These are phyloP conservation scores for Larimichthys polyactis DNA, from an alignment of 2,113 vertebrate genomes.

Conservation along the genomic window DNA sequence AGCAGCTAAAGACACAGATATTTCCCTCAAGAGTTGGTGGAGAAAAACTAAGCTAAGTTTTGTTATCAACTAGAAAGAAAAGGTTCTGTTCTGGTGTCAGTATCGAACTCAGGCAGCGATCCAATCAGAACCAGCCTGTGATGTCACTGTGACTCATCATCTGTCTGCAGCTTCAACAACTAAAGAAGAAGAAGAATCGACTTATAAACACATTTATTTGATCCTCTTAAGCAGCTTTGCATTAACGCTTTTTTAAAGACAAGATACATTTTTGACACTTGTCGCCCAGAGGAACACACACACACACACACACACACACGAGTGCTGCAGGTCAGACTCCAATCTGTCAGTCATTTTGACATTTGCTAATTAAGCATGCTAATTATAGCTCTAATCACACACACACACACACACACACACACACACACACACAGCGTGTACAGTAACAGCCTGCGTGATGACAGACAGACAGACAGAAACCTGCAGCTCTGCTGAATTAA, in stretches of 20 bases:
- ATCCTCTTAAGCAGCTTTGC: slow-evolving; percentile 17
- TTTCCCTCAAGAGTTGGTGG: too few species aligned
- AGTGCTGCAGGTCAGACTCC: slow-evolving; percentile 47
- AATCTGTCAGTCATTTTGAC: slow-evolving; percentile 68
- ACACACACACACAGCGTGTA: neutral
- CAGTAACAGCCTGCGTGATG: neutral
- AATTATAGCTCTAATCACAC: slow-evolving; percentile 51
- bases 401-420: slow-evolving; percentile 22
- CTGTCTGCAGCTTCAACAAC: neutral
- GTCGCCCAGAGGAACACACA: neutral
- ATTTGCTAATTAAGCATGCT: slow-evolving; percentile 60
- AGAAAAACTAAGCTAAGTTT: too few species aligned
- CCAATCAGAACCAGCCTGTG: slow-evolving; percentile 3
- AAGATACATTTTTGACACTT: neutral
- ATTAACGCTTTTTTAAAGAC: neutral
- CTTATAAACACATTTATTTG: neutral
- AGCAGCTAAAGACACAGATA: too few species aligned
- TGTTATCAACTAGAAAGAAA: too few species aligned
- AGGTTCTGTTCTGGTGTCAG: too few species aligned
- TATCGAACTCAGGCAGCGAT: neutral
- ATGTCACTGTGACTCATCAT: slow-evolving; percentile 5
- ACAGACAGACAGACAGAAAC: neutral
- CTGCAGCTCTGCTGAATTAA: neutral
- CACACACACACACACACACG: neutral
- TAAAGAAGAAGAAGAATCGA: neutral